These are phyloP conservation scores for Sarotherodon lohbergeri DNA, from an alignment of 2,113 vertebrate genomes.

Conservation along the genomic window DNA sequence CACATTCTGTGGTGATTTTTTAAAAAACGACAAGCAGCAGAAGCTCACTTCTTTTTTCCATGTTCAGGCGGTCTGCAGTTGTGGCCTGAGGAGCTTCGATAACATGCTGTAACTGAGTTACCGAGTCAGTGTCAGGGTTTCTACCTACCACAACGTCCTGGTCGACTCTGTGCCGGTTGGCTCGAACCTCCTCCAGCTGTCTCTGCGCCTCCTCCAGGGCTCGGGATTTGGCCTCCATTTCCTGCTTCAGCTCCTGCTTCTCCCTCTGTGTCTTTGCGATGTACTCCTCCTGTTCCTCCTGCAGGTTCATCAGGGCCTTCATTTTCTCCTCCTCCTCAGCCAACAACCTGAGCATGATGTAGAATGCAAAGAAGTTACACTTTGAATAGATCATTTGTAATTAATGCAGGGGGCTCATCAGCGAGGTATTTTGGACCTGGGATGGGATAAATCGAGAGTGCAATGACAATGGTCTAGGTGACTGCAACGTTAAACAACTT, in stretches of 20 bases:
- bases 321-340: slow-evolving; percentile 92
- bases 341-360: slow-evolving; percentile 73
- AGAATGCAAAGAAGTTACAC: neutral
- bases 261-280: slow-evolving; percentile 86
- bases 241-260: slow-evolving; percentile 89
- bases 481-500: slow-evolving; percentile 37
- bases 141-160: slow-evolving; percentile 85
- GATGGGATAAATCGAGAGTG: neutral
- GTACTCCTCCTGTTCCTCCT: slow-evolving; percentile 92
- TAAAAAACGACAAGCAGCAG: neutral
- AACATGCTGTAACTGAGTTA: neutral
- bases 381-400: neutral
- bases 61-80: neutral
- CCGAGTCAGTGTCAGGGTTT: neutral
- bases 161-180: slow-evolving; percentile 86
- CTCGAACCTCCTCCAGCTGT: slow-evolving; percentile 91
- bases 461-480: neutral
- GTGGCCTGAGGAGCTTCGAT: rapidly evolving
- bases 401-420: neutral
- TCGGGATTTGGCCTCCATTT: slow-evolving; percentile 88
- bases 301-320: slow-evolving; percentile 84
- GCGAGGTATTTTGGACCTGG: neutral
- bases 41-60: neutral
- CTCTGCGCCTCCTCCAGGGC: slow-evolving; percentile 84
- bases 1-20: neutral